Percentiles rank a stretch among this genome's conserved stretches.
Conservation (phyloP, 2,888 invertebrate species). For the Balanococcus diminutus region DNA sequence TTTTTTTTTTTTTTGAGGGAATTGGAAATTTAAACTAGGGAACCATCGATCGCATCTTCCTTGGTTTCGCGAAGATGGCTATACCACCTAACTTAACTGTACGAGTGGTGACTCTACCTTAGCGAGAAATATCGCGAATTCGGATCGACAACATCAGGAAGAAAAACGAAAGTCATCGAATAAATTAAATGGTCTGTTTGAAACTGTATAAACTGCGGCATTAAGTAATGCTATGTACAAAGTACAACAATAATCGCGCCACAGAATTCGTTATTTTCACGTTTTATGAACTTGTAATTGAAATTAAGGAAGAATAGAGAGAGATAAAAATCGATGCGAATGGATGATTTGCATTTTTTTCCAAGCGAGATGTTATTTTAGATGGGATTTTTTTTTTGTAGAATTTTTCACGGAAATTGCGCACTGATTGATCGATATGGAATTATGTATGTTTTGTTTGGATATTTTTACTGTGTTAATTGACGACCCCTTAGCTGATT, state of each 20-base stretch:
- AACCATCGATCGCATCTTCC: neutral
- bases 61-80: neutral
- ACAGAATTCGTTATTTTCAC: neutral
- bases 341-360: neutral
- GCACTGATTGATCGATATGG: no score
- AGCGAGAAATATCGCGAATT: neutral
- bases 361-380: neutral
- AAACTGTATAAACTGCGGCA: neutral
- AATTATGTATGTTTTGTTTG: no score
- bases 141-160: neutral
- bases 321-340: neutral
- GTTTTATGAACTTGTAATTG: neutral
- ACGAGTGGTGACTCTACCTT: no score
- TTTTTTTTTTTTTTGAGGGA: neutral
- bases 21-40: neutral
- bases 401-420: neutral
- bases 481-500: no score
- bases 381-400: neutral
- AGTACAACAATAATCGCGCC: neutral
- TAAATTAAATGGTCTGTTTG: slow-evolving; percentile 16
- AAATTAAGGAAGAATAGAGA: neutral
- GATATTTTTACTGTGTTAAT: no score
- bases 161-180: slow-evolving; percentile 28
- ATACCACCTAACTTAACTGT: neutral
- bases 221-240: neutral